Percentiles rank a stretch among this genome's conserved stretches.
Evolutionary conservation across 30 jellyfish, hydroid and myxozoan species (phyloP).

Genomic region (Phacellophora camtschatica): DNA sequence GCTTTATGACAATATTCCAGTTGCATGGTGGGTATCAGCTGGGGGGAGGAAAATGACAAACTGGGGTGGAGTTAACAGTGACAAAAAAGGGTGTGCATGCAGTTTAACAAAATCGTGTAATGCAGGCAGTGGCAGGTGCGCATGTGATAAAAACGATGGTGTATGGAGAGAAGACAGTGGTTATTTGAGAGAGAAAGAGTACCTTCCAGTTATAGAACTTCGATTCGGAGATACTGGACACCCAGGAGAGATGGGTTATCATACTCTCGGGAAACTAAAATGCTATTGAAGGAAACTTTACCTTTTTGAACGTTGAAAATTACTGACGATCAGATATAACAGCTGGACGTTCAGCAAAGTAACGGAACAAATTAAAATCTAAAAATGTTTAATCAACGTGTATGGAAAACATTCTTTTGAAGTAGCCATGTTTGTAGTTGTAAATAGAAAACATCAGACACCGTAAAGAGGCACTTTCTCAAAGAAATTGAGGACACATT

Average conservation of each 20-base stretch:
- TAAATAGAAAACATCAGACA: no score
- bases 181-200: background rate
- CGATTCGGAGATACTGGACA: slow-evolving; percentile 54
- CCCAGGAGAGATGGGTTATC: background rate
- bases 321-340: no score
- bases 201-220: slow-evolving; percentile 46
- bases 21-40: slow-evolving; percentile 38
- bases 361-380: no score
- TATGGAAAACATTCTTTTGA: no score
- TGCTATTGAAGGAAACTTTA: background rate
- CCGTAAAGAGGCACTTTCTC: no score
- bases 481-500: no score
- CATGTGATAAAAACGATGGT: slow-evolving; percentile 29
- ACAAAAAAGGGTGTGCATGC: slow-evolving; percentile 27
- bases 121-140: background rate
- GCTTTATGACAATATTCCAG: background rate
- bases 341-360: no score
- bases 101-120: background rate
- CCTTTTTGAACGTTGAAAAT: no score
- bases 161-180: slow-evolving; percentile 17
- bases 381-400: no score
- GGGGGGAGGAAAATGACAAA: slow-evolving; percentile 6
- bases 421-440: no score
- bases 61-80: slow-evolving; percentile 18
- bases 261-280: slow-evolving; percentile 8